Base-by-base conservation (phyloP, 2,888 invertebrate genomes). In the Macropis europaea region DNA sequence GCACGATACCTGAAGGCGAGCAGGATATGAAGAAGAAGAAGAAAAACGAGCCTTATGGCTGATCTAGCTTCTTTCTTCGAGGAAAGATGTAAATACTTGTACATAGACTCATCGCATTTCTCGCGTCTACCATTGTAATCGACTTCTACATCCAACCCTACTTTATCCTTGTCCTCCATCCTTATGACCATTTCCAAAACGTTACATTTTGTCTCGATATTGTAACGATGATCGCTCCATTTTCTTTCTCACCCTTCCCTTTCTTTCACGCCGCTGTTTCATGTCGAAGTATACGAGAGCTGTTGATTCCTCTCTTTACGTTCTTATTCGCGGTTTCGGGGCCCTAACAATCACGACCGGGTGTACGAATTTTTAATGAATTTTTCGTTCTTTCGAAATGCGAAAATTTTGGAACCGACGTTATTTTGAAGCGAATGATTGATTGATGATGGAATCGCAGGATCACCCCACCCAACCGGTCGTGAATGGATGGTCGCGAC, bases 41-140 rank as follows among this genome's bases (percentile, higher is more conserved):
- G 15, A 45, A 28, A 62, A 63, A 19, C 56, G 34, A 42, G 68
- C 66, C 67, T 50, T 28, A 57, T 50, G 67, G 69, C 67, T 52
- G 32, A 50, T 60, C 45, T 63, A 69, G 62, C 53, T 43, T 71
- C 78, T 76, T 73, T 75, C 74, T 70, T 59, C 66, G 77, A 30
- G 62, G 74, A 71, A 77, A 59, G 70, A 71, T 86, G 86, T 86
- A 86, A 85, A 86, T 86, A 86, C 45, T 83, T 86, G 85, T 86
- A 87, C 56, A 86, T 85, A 87, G 82, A 81, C 82, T 87, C 83
- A 81, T 81, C 83, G 86, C 87, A 86, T 86, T 86, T 86, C 86
- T 85, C 79, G 77, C 81, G 82, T 71, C 77, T 79, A 30, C 66
- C 77, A 82, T 82, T 79, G 81, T 76, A 79, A 83, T 79, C 72